These are phyloP conservation scores for Gobius niger DNA, from an alignment of 2,113 vertebrate species.

Conservation along the genomic window DNA sequence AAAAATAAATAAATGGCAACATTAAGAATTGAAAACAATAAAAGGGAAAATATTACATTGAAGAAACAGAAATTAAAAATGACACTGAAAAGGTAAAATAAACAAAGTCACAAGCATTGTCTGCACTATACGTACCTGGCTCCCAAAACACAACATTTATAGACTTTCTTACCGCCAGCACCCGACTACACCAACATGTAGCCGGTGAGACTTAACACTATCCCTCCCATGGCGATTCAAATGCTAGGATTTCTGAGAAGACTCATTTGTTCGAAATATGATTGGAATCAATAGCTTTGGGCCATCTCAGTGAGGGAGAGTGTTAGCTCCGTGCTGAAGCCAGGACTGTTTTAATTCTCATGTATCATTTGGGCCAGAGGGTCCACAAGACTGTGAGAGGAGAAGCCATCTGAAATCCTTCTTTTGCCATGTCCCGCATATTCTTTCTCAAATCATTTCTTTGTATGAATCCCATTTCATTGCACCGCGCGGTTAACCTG, in stretches of 20 bases:
- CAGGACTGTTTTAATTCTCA: slow-evolving; percentile 67
- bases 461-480: slow-evolving; percentile 72
- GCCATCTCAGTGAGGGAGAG: slow-evolving; percentile 52
- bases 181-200: slow-evolving; percentile 62
- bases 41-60: slow-evolving; percentile 46
- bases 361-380: slow-evolving; percentile 56
- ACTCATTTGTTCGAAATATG: not conserved
- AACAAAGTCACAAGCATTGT: slow-evolving; percentile 44
- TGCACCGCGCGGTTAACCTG: slow-evolving; percentile 31
- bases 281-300: not conserved
- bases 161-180: slow-evolving; percentile 93
- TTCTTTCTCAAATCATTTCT: slow-evolving; percentile 34
- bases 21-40: slow-evolving; percentile 55
- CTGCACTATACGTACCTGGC: slow-evolving; percentile 93
- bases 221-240: slow-evolving; percentile 38
- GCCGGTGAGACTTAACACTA: slow-evolving; percentile 58
- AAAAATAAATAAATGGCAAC: slow-evolving; percentile 57
- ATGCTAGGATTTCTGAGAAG: slow-evolving; percentile 6
- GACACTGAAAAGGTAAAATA: slow-evolving; percentile 32
- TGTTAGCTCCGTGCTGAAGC: slow-evolving; percentile 69
- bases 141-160: slow-evolving; percentile 82
- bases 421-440: slow-evolving; percentile 17
- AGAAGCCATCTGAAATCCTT: slow-evolving; percentile 30
- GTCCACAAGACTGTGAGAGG: slow-evolving; percentile 72
- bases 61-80: slow-evolving; percentile 33